A percentile compares a stretch with the other conserved stretches of the same genome.
These are phyloP conservation scores for Priocnemis perturbator DNA, from an alignment of 2,888 invertebrate genomes.

Conservation along the genomic window DNA sequence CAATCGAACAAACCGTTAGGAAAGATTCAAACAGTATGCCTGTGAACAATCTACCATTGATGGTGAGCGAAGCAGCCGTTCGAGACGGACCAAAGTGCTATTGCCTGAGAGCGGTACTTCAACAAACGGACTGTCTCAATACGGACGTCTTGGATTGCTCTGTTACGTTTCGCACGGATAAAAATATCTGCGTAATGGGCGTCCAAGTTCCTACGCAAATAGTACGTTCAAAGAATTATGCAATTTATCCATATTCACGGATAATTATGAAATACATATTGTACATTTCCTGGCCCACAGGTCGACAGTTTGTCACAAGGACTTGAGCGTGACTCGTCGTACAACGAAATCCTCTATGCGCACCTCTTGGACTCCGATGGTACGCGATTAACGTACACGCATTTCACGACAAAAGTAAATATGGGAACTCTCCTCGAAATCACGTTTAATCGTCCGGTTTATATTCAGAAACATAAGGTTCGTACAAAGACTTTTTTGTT, in stretches of 20 bases:
- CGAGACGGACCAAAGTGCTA: constrained; percentile 78
- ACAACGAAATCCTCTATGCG: constrained; percentile 88
- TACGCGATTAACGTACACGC: constrained; percentile 87
- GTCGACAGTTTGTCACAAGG: constrained; percentile 17
- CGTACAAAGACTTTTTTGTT: too few relatives aligned
- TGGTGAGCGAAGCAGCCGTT: constrained; percentile 32
- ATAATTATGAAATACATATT: not conserved
- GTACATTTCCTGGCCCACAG: constrained; percentile 36
- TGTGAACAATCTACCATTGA: constrained; percentile 17
- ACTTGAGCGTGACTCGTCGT: constrained; percentile 67
- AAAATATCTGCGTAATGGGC: constrained; percentile 86
- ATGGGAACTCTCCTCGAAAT: constrained; percentile 86
- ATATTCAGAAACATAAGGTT: constrained; percentile 85
- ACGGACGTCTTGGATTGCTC: constrained; percentile 86
- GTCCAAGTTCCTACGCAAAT: constrained; percentile 87
- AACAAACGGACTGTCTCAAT: constrained; percentile 85
- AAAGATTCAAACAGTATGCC: constrained; percentile 32
- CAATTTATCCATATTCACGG: not conserved
- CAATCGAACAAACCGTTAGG: constrained; percentile 23
- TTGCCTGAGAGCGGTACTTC: constrained; percentile 82
- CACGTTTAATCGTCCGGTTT: constrained; percentile 87
- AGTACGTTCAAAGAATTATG: constrained; percentile 70
- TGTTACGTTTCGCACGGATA: constrained; percentile 88
- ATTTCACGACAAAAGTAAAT: constrained; percentile 87
- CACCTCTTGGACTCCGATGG: constrained; percentile 88